Evolutionary conservation across 2,888 invertebrate species (phyloP), one percentile per base, ranked within the genome.

Genomic region (Drosophila silvestris): DNA sequence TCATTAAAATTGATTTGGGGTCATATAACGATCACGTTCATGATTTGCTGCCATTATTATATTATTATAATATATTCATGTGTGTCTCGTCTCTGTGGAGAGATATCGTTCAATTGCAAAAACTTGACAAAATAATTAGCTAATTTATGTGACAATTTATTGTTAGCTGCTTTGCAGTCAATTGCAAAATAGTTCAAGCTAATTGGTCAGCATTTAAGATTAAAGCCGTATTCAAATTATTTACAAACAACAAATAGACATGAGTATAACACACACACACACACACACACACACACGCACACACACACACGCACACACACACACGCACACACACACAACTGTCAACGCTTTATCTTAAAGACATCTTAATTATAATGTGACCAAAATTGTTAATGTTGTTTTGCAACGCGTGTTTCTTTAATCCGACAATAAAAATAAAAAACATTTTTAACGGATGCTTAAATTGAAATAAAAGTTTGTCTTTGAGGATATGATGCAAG

Each of bases 71-170:
- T 75, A 67, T 71, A 79, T 69, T 76, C 62, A 37, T 52, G 30
- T 66, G 44, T 39, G 39, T 52, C 19, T n/a, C n/a, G 39, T 52
- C 19, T n/a, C n/a, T 30, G n/a, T 10, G 33, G 54, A 22, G 54
- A 77, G 60, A 73, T 81, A 70, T 79, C 73, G 75, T 80, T 83
- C 73, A 77, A 84, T 84, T 74, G 62, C 51, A 72, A 58, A 64
- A 65, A 59, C 77, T 82, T 87, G 90, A 87, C 91, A 87, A 77
- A 74, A 91, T 91, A 87, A 89, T 87, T 82, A 78, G 78, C 72
- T 89, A 82, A 87, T 89, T 86, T 90, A 90, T 83, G 83, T 75
- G 73, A 74, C 60, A 79, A 77, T 79, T 74, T 47, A 65, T 44
- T 32, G 58, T 26, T 28, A 47, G 51, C 33, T n/a, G 59, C 32